These are phyloP conservation scores for Masnerella sp. DNA, from an alignment of 2,888 invertebrate genomes.

Conservation along the genomic window DNA sequence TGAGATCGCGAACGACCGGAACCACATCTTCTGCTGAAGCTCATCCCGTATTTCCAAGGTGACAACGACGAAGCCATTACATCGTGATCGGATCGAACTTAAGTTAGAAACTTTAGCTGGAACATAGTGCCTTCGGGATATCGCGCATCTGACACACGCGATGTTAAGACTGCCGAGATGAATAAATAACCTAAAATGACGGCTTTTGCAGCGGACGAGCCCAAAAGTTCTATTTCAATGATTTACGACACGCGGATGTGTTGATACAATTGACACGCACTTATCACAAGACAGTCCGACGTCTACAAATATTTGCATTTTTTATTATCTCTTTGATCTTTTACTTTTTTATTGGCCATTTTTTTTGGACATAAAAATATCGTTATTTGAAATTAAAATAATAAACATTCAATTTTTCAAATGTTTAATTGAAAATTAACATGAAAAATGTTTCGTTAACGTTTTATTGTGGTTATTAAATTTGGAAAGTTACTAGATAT, in stretches of 20 bases:
- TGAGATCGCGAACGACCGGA: slow-evolving; percentile 56
- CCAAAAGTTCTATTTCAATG: slow-evolving; percentile 48
- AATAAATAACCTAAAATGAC: slow-evolving; percentile 66
- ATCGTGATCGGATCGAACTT: slow-evolving; percentile 69
- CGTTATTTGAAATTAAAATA: too few relatives aligned
- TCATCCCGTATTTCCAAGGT: slow-evolving; percentile 67
- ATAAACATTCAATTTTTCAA: too few relatives aligned
- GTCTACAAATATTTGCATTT: too few relatives aligned
- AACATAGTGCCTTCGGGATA: slow-evolving; percentile 57
- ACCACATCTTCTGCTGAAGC: slow-evolving; percentile 56
- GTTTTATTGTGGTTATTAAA: too few relatives aligned
- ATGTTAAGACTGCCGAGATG: slow-evolving; percentile 61
- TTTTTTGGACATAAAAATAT: too few relatives aligned
- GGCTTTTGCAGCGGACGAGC: slow-evolving; percentile 31
- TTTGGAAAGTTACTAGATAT: too few relatives aligned
- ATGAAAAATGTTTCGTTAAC: too few relatives aligned
- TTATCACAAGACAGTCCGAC: too few relatives aligned
- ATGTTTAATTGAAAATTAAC: too few relatives aligned
- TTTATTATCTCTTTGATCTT: too few relatives aligned
- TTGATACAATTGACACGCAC: slow-evolving; percentile 36
- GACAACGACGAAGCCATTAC: slow-evolving; percentile 66
- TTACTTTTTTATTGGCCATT: too few relatives aligned
- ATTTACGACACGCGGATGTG: slow-evolving; percentile 37
- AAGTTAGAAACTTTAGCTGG: slow-evolving; percentile 62
- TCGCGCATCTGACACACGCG: slow-evolving; percentile 52